A percentile compares a stretch with the other conserved stretches of the same genome.
These are phyloP conservation scores for Psix sp. DNA, from an alignment of 1,140 invertebrate species.

Conservation along the genomic window DNA sequence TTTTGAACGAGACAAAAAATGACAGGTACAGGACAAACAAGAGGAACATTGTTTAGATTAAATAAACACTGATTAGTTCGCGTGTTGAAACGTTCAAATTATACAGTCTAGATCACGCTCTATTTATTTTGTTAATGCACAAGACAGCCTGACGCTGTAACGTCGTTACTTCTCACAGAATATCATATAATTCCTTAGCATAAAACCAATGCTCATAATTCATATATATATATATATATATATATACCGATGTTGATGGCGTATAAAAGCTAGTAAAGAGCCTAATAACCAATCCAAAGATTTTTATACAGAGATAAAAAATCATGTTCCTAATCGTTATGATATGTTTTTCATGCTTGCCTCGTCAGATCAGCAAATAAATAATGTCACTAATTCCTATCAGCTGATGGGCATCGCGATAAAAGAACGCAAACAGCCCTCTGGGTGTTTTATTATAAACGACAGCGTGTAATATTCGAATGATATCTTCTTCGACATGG, in stretches of 20 bases:
- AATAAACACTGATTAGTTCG: conserved; percentile 22
- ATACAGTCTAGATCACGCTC: conserved; percentile 35
- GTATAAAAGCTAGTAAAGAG: no score
- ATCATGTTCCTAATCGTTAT: background rate
- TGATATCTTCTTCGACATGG: conserved; percentile 44
- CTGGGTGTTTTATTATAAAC: conserved; percentile 25
- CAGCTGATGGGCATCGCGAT: conserved; percentile 9
- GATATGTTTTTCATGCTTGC: background rate
- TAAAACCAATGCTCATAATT: no score
- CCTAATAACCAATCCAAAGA: no score
- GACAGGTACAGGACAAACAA: no score
- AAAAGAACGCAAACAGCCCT: conserved; percentile 19
- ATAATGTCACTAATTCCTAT: conserved; percentile 17
- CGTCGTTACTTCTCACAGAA: no score
- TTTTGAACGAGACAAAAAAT: no score
- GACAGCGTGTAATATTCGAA: conserved; percentile 41
- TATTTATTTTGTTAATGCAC: conserved; percentile 42
- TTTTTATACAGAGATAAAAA: background rate
- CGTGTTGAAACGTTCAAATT: conserved; percentile 43
- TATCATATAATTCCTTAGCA: no score
- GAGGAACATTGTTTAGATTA: conserved; percentile 19
- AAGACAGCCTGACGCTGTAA: conserved; percentile 42
- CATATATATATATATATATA: no score
- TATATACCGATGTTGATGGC: no score
- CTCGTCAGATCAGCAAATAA: background rate